A percentile compares a stretch with the other conserved stretches of the same genome.
phyloP scores from a whole-genome alignment of 1,140 invertebrate genomes.

The Drosophila sucinea region DNA sequence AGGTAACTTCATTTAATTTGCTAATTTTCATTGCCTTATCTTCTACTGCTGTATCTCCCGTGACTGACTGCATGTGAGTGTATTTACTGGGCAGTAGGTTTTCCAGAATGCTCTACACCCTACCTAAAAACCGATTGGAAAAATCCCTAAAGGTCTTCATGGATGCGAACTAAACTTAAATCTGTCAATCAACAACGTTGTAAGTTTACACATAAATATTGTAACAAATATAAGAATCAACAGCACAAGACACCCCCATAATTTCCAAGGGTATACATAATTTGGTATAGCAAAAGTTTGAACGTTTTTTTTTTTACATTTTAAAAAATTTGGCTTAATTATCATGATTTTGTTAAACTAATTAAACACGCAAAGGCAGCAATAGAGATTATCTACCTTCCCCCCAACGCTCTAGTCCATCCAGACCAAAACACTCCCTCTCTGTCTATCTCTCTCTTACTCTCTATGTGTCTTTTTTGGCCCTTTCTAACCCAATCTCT shows the following conservation, averaged over 20 bases:
- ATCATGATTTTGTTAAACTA: slow-evolving; percentile 23
- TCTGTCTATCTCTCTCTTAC: neutral
- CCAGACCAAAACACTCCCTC: neutral
- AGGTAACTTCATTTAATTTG: neutral
- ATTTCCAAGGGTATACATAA: neutral
- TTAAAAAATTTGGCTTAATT: slow-evolving; percentile 45
- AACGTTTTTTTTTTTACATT: slow-evolving; percentile 9
- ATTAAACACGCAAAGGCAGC: slow-evolving; percentile 48
- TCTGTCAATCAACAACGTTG: no score
- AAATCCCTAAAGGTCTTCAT: no score
- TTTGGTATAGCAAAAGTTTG: neutral
- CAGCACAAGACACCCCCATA: no score
- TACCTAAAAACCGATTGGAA: no score
- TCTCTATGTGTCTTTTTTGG: neutral
- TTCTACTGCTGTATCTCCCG: neutral
- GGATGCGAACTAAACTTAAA: no score
- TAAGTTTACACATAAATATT: no score
- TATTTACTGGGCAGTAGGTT: no score
- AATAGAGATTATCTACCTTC: slow-evolving; percentile 30
- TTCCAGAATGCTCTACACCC: no score
- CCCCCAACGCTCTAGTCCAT: neutral
- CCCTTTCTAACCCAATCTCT: neutral
- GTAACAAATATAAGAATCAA: no score
- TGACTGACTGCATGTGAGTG: no score
- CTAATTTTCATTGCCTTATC: neutral